Conservation (phyloP, 2,797 vertebrate species). For the Argya squamiceps region DNA sequence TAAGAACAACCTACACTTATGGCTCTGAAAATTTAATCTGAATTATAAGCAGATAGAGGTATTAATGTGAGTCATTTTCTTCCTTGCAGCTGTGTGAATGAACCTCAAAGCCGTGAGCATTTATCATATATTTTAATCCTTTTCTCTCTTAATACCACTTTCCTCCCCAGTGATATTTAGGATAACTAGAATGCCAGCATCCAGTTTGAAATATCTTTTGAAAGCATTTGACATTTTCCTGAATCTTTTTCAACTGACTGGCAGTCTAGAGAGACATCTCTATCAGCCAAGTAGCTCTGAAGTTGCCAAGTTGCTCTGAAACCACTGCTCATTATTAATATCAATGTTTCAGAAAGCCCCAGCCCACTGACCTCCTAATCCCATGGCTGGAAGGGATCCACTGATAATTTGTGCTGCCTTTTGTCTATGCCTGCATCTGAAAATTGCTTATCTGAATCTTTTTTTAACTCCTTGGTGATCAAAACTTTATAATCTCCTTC, state of each 20-base stretch:
- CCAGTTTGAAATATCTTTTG: neutral
- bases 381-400: neutral
- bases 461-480: neutral
- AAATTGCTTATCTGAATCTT: neutral
- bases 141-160: neutral
- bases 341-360: neutral
- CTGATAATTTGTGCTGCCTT: neutral
- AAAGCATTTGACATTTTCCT: neutral
- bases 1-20: neutral
- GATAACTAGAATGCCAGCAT: neutral
- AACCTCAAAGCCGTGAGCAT: rapidly evolving
- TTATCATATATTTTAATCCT: neutral
- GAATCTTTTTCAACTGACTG: neutral
- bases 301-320: neutral
- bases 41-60: neutral
- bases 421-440: neutral
- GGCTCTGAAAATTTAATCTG: neutral
- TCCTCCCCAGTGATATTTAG: neutral
- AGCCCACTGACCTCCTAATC: neutral
- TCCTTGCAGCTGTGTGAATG: neutral
- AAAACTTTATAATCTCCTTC: neutral
- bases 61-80: neutral
- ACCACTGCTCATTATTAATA: neutral
- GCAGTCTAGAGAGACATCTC: neutral
- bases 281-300: neutral